Conservation (phyloP, 2,113 vertebrate species). For the Psilopsiagon aurifrons region DNA sequence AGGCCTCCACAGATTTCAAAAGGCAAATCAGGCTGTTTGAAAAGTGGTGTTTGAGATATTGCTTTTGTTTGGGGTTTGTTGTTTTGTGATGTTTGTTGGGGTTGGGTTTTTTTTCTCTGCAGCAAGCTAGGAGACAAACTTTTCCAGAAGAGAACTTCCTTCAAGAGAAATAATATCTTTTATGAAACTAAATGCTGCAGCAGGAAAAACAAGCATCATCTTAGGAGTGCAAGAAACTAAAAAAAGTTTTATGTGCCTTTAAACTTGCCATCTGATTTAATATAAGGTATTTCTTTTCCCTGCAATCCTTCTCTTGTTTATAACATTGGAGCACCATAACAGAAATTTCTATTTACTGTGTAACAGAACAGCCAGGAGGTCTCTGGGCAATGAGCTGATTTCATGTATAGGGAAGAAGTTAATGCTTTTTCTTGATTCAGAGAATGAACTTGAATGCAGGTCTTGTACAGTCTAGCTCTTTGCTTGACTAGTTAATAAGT, state of each 20-base stretch:
- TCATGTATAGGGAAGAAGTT: not conserved
- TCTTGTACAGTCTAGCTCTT: not conserved
- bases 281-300: not conserved
- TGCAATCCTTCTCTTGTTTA: not conserved
- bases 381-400: not conserved
- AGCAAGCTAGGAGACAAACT: not conserved
- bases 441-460: not conserved
- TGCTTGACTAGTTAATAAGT: not conserved
- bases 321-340: not conserved
- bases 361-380: not conserved
- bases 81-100: not conserved
- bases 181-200: not conserved
- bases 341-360: not conserved
- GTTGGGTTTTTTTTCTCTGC: not conserved
- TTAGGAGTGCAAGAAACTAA: not conserved
- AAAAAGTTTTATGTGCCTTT: not conserved
- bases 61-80: not conserved
- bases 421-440: not conserved
- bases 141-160: not conserved
- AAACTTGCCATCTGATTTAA: not conserved
- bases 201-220: not conserved
- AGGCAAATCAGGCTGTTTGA: not conserved
- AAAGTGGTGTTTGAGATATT: not conserved
- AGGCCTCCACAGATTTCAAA: not conserved
- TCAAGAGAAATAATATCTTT: not conserved